Evolutionary conservation across 2,797 vertebrate genomes (phyloP).

Genomic region (Hemitrygon akajei): DNA sequence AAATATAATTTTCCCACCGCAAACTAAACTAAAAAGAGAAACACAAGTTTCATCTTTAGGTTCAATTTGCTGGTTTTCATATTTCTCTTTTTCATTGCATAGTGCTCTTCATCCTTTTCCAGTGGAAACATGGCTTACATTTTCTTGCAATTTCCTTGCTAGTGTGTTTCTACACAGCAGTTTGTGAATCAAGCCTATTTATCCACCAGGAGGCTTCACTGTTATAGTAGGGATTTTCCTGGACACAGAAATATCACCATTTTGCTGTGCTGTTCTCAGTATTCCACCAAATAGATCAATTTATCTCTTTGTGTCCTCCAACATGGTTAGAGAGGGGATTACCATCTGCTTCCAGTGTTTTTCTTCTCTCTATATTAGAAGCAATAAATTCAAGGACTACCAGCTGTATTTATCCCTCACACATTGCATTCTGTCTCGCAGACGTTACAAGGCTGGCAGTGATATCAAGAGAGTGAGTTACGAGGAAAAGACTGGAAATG

Average conservation of each 20-base stretch:
- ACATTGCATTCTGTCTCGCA: conserved; percentile 8
- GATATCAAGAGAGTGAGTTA: background rate
- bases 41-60: background rate
- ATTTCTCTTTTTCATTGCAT: background rate
- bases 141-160: background rate
- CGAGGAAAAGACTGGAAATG: background rate
- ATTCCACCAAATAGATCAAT: background rate
- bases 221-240: background rate
- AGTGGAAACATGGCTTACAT: no score
- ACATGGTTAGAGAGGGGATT: background rate
- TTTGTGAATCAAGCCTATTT: background rate
- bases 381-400: background rate
- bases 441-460: background rate
- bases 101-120: background rate
- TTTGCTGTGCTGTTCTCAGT: conserved; percentile 2
- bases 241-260: background rate
- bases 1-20: background rate
- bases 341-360: background rate
- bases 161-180: background rate
- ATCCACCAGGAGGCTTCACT: background rate
- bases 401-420: conserved; percentile 22
- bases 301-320: background rate
- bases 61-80: background rate
- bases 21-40: background rate
- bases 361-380: background rate